Base-by-base conservation (phyloP, 2,113 vertebrate species). In the Calyptommatus sinebrachiatus region DNA sequence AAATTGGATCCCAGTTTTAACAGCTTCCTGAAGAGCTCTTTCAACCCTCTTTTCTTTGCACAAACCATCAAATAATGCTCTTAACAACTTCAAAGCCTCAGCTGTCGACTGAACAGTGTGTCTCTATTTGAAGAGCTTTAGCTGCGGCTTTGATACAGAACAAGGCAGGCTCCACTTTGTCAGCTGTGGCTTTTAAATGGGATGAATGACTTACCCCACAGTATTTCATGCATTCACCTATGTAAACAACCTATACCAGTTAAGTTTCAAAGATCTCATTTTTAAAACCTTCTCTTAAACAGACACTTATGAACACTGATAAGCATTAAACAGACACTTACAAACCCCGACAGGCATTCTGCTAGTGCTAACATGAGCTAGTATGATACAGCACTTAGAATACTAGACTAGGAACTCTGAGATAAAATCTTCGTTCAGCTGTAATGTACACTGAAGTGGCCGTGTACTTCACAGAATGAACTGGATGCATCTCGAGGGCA, bases 101-200 rank as follows among this genome's bases (percentile, higher is more conserved):
- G 93, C 93, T 94, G 92, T 85, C 91, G 81, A 80, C 79, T 85
- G 85, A 89, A 85, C 84, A 90, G 76, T 86, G 83, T 89, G 83
- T 86, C 86, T 82, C 88, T 85, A 86, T 76, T 88, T 83, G 61
- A 84, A 91, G 90, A 90, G 87, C 91, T 85, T 41, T 82, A 78
- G 84, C 84, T 84, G 85, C 88, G 24, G 78, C 91, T 94, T 93
- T 94, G 91, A 94, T 92, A 90, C 16, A 20, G 87, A 88, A 82
- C 89, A 87, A 92, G 89, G 70, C 87, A 82, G 85, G 88, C 90
- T 89, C 87, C 87, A 73, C 90, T 90, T 90, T 28, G 86, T 87
- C 93, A 94, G 93, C 92, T 94, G 93, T 90, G 91, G 84, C 85
- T 92, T 90, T 89, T 89, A 93, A 91, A 89, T 88, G 89, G 89